Conservation (phyloP, 2,888 invertebrate genomes). For the Cerceris rybyensis region DNA sequence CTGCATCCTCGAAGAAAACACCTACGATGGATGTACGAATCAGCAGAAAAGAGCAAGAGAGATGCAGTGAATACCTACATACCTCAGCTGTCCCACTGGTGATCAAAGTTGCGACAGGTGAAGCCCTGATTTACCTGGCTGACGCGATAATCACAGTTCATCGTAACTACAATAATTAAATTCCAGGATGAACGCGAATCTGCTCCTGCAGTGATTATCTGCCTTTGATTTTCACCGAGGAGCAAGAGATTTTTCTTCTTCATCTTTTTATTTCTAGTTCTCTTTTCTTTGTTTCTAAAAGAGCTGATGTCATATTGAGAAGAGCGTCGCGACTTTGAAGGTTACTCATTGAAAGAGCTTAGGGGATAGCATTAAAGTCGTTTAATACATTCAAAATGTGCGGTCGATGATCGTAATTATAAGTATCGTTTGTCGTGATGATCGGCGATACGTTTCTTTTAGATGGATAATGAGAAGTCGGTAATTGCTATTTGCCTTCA, state of each 20-base stretch:
- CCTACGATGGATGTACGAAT: conserved; percentile 30
- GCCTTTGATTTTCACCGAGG: neutral
- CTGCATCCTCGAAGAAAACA: conserved; percentile 24
- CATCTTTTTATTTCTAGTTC: neutral
- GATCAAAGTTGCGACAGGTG: conserved; percentile 75
- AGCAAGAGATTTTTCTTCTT: conserved; percentile 2
- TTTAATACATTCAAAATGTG: conserved; percentile 43
- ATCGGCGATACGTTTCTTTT: conserved; percentile 4
- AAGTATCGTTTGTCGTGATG: conserved; percentile 17
- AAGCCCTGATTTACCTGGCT: conserved; percentile 77
- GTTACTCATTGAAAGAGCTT: conserved; percentile 13
- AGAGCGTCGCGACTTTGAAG: conserved; percentile 7
- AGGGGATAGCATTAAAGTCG: conserved; percentile 22
- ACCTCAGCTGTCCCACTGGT: conserved; percentile 57
- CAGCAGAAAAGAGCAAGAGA: conserved; percentile 43
- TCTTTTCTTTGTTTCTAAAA: neutral
- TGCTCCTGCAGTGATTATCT: conserved; percentile 22
- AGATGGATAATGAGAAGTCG: conserved; percentile 19
- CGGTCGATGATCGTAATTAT: conserved; percentile 46
- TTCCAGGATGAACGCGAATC: conserved; percentile 61
- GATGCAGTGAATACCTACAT: conserved; percentile 25
- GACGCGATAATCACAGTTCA: conserved; percentile 79
- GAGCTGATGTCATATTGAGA: conserved; percentile 13
- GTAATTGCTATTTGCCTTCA: conserved; percentile 48
- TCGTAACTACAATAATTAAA: conserved; percentile 77